Base-by-base conservation (phyloP, 2,888 invertebrate genomes). In the Salpingus planirostris region DNA sequence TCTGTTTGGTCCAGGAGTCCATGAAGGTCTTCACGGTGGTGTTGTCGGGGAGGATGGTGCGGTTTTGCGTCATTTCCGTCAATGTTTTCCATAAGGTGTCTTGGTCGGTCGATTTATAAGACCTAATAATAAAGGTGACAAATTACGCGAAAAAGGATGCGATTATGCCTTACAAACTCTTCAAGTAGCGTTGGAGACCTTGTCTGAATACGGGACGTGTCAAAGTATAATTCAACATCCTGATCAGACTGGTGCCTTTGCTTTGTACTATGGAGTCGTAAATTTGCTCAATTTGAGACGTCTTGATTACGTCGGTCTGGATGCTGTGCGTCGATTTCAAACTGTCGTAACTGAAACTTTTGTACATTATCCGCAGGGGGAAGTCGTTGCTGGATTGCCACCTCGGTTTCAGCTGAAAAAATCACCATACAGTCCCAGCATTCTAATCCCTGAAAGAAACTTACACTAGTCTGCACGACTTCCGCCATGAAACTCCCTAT, bases 1-100 rank as follows among this genome's bases (percentile, higher is more conserved):
- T 69, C 54, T 84, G 80, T 10, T 73, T 67, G 0, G 81, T 80
- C 83, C 84, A 87, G 0, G 76, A 69, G 52, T 78, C 74, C 74
- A 84, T 80, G 37, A 84, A 69, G 5, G 66, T 61, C 14, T 73
- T 72, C 2, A 78, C 63, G 0, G 71, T 69, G 0, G 70, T 50
- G 8, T 66, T 66, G 2, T 52, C 46, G 1, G 71, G 65, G 3
- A 59, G 32, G 0, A 65, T 48, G 21, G 51, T 51, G 21, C 47
- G 39, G 24, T 54, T 55, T 27, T 47, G 46, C 7, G 55, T 52
- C 15, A 47, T 42, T 3, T 55, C 55, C 0, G 70, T 64, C 59
- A 76, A 69, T 0, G 75, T 67, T 8, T 62, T 50, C 78, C 82
- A 85, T 0, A 85, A 63, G 48, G 80, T 76, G 45, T 76, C 74